These are phyloP conservation scores for Ophion costatus DNA, from an alignment of 2,888 invertebrate species.

Conservation along the genomic window DNA sequence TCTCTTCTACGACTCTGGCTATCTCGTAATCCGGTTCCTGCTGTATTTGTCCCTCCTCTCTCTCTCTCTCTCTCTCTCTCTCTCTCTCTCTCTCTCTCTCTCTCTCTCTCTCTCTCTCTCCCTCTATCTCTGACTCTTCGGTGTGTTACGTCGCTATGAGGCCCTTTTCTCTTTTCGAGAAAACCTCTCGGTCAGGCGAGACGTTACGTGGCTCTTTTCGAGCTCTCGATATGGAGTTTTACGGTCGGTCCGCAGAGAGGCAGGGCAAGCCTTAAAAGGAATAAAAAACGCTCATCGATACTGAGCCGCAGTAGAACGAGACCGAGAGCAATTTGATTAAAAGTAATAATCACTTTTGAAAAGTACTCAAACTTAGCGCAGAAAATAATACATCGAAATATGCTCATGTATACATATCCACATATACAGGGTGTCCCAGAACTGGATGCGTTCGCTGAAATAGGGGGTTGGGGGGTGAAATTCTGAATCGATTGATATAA, in stretches of 20 bases:
- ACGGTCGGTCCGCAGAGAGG: conserved; percentile 31
- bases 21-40: conserved; percentile 48
- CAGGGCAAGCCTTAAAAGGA: conserved; percentile 52
- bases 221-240: conserved; percentile 61
- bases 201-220: conserved; percentile 14
- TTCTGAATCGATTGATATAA: too few relatives aligned
- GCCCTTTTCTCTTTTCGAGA: conserved; percentile 35
- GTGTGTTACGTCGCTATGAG: conserved; percentile 47
- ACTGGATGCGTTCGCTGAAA: too few relatives aligned
- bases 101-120: background rate
- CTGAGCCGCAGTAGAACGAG: background rate
- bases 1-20: conserved; percentile 33
- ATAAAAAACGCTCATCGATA: conserved; percentile 8
- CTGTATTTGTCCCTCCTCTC: background rate
- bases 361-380: background rate
- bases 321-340: background rate
- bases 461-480: too few relatives aligned
- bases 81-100: background rate
- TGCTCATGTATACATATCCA: too few relatives aligned
- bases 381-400: background rate
- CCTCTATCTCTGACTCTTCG: conserved; percentile 27
- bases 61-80: conserved; percentile 4
- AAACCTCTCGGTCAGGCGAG: conserved; percentile 8
- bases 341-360: conserved; percentile 20
- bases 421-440: too few relatives aligned